Evolutionary conservation across 2,797 vertebrate species (phyloP).

Genomic region (Pipistrellus nathusii): DNA sequence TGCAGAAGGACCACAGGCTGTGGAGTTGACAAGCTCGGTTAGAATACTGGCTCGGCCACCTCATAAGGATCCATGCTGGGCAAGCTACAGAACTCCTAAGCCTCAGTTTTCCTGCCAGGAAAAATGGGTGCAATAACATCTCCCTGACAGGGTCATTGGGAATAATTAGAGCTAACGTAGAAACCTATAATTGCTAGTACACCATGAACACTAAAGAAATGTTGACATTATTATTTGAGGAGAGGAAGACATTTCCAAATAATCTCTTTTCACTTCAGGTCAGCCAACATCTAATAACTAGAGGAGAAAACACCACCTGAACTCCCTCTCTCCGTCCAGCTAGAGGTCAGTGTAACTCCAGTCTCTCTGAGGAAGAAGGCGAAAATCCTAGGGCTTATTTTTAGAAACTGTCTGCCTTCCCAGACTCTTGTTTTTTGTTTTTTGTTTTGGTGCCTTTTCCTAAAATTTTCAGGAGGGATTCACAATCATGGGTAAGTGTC

Average conservation of each 20-base stretch:
- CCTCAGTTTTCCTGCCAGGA: slow-evolving; percentile 24
- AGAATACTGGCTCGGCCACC: not conserved
- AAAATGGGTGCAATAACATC: slow-evolving; percentile 15
- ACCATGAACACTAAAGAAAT: not conserved
- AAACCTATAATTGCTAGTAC: not conserved
- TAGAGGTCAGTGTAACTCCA: slow-evolving; percentile 1
- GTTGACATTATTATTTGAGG: not conserved
- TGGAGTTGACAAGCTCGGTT: not conserved
- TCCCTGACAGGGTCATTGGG: not conserved
- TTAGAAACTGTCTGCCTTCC: not conserved
- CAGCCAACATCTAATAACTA: not conserved
- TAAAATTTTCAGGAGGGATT: not conserved
- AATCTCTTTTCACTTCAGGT: not conserved
- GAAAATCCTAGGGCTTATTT: not conserved
- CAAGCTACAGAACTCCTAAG: slow-evolving; percentile 2
- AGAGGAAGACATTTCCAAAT: not conserved
- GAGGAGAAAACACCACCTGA: not conserved
- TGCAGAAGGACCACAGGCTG: not conserved
- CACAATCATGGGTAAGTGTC: not conserved
- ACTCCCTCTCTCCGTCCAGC: not conserved
- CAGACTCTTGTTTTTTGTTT: not conserved
- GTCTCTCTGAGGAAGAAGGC: not conserved
- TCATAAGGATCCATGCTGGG: not conserved
- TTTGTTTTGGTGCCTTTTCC: not conserved
- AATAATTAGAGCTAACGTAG: slow-evolving; percentile 8